A percentile compares a stretch with the other conserved stretches of the same genome.
These are phyloP conservation scores for Vireo griseus DNA, from an alignment of 2,797 vertebrate genomes.

Conservation along the genomic window DNA sequence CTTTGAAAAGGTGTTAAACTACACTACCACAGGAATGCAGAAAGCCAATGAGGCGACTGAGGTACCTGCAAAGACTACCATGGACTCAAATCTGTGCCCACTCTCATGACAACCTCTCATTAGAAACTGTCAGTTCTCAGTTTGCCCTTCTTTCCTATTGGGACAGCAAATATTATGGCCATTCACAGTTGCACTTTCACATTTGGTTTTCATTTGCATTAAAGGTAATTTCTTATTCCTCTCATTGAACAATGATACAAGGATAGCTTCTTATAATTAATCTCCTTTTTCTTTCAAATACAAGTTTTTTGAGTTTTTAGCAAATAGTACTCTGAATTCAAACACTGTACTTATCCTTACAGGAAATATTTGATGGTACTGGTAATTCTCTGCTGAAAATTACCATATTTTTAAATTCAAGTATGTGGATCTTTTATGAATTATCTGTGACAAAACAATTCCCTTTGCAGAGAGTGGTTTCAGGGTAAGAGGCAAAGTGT, in stretches of 20 bases:
- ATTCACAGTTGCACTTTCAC: background rate
- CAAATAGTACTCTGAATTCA: background rate
- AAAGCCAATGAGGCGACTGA: background rate
- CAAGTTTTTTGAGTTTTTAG: background rate
- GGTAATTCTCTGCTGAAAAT: background rate
- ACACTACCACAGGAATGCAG: background rate
- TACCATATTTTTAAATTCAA: background rate
- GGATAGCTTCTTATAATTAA: conserved; percentile 19
- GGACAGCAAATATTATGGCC: background rate
- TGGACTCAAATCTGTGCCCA: background rate
- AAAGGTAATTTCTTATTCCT: background rate
- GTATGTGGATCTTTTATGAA: background rate
- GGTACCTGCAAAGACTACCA: background rate
- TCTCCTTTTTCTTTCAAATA: background rate
- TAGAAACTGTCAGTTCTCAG: background rate
- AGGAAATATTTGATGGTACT: background rate
- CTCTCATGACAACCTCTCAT: background rate
- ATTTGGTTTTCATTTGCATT: background rate
- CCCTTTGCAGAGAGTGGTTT: background rate
- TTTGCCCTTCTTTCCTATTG: background rate
- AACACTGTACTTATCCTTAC: background rate
- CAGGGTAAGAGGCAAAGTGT: background rate
- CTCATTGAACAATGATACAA: background rate
- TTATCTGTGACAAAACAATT: background rate
- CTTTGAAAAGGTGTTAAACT: background rate